Evolutionary conservation across 2,797 vertebrate species (phyloP).

Genomic region (Valencia hispanica): DNA sequence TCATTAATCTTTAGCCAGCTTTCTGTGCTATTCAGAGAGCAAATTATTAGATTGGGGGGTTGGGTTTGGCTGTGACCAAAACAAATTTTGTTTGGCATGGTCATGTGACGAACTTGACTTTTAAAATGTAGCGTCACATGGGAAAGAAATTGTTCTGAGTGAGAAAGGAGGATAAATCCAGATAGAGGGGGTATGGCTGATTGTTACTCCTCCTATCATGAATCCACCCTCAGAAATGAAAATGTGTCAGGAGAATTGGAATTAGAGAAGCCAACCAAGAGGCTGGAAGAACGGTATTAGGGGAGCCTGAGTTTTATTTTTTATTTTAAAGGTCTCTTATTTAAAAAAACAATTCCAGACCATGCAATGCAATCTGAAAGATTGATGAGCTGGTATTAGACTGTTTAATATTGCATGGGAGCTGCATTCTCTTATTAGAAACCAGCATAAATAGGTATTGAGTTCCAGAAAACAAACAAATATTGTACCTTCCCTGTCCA

Average conservation of each 20-base stretch:
- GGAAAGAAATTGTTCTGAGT: constrained; percentile 52
- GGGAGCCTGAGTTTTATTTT: constrained; percentile 34
- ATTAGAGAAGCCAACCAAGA: constrained; percentile 61
- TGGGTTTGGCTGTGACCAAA: constrained; percentile 53
- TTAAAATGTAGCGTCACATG: constrained; percentile 57
- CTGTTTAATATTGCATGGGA: constrained; percentile 65
- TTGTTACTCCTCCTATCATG: constrained; percentile 69
- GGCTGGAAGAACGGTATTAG: constrained; percentile 57
- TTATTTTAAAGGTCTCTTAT: constrained; percentile 47
- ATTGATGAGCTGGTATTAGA: constrained; percentile 70
- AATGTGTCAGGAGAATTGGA: constrained; percentile 64
- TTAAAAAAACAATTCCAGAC: constrained; percentile 56
- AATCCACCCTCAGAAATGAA: constrained; percentile 63
- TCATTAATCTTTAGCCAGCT: constrained; percentile 28
- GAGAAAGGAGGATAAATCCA: constrained; percentile 53
- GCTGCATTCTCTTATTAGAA: constrained; percentile 35
- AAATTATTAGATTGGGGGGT: constrained; percentile 20
- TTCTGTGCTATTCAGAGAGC: constrained; percentile 28
- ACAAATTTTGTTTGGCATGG: constrained; percentile 67
- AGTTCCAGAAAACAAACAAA: constrained; percentile 27
- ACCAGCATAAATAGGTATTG: constrained; percentile 24
- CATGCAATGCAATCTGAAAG: constrained; percentile 61
- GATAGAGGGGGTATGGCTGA: constrained; percentile 51
- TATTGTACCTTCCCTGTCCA: constrained; percentile 98
- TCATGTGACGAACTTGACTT: constrained; percentile 61